Percentiles rank a stretch among this genome's conserved stretches.
Evolutionary conservation across 2,113 vertebrate genomes (phyloP).

Genomic region (Paradoxurus hermaphroditus): DNA sequence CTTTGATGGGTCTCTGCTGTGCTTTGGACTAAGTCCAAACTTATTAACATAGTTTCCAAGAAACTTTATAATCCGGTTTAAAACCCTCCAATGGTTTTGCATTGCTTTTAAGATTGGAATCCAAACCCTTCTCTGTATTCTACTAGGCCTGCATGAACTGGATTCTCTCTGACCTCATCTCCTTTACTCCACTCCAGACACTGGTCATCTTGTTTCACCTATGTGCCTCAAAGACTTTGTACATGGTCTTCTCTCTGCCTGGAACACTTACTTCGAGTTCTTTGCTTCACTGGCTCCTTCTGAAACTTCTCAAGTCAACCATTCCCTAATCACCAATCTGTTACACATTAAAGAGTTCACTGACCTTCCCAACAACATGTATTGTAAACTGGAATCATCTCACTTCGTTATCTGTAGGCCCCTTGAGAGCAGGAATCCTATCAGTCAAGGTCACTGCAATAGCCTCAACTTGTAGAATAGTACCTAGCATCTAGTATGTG

Average conservation of each 20-base stretch:
- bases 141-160: neutral
- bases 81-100: neutral
- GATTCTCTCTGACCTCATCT: neutral
- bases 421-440: neutral
- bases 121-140: neutral
- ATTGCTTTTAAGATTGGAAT: neutral
- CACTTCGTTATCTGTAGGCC: neutral
- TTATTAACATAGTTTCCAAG: neutral
- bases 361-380: neutral
- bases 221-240: neutral
- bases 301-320: neutral
- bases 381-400: neutral
- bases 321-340: neutral
- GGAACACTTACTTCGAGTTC: neutral
- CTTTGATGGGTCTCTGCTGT: neutral
- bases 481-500: neutral
- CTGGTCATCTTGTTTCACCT: neutral
- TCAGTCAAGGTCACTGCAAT: neutral
- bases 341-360: neutral
- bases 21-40: conserved; percentile 26
- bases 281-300: neutral
- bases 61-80: neutral
- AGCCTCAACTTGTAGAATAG: neutral
- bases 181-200: neutral
- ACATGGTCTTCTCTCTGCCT: neutral